Conservation (phyloP, 2,113 vertebrate genomes). For the Trinectes maculatus region DNA sequence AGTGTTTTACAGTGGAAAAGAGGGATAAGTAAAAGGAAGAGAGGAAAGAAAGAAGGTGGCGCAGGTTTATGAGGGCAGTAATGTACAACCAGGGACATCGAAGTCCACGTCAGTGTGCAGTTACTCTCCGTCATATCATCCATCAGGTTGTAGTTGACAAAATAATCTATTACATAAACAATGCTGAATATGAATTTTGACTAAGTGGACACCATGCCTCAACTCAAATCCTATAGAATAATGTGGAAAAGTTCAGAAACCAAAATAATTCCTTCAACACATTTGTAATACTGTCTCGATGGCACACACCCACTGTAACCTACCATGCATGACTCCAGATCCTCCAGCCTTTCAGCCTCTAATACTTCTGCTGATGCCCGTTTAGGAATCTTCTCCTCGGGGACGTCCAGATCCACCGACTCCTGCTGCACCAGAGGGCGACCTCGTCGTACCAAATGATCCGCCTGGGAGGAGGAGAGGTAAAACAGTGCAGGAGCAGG, state of each 20-base stretch:
- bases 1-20: background rate
- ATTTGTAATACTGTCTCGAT: no score
- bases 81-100: conserved; percentile 16
- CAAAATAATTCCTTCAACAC: no score
- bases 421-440: conserved; percentile 87
- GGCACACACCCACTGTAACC: conserved; percentile 43
- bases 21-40: background rate
- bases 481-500: background rate
- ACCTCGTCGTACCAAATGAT: conserved; percentile 89
- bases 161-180: background rate
- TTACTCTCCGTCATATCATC: background rate
- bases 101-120: conserved; percentile 1
- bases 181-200: background rate
- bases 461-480: conserved; percentile 79
- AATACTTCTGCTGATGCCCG: conserved; percentile 85
- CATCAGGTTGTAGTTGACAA: background rate
- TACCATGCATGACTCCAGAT: conserved; percentile 96
- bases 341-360: conserved; percentile 92
- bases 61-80: background rate
- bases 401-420: conserved; percentile 85
- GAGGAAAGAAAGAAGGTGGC: background rate
- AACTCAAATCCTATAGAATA: no score
- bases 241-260: no score
- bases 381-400: conserved; percentile 87
- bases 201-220: background rate